These are phyloP conservation scores for Acrocephalus kingi DNA, from an alignment of 2,113 vertebrate genomes.

Conservation along the genomic window DNA sequence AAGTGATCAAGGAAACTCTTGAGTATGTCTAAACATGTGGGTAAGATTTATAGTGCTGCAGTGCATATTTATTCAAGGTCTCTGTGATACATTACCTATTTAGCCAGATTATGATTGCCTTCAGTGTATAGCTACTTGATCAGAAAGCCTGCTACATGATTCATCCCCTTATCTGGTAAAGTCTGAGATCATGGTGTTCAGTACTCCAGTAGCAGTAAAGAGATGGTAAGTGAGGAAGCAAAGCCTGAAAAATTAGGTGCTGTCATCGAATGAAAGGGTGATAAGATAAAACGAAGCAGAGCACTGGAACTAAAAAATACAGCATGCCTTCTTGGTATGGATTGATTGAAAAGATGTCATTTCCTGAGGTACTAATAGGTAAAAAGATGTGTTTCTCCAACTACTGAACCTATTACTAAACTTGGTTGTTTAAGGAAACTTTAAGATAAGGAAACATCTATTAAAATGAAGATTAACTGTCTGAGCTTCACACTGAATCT, in stretches of 20 bases:
- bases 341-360: neutral
- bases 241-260: neutral
- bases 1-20: slow-evolving; percentile 31
- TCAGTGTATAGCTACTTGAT: neutral
- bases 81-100: neutral
- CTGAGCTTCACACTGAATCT: neutral
- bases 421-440: neutral
- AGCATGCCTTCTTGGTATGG: neutral
- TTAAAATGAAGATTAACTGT: neutral
- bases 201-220: neutral
- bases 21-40: neutral
- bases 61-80: slow-evolving; percentile 9
- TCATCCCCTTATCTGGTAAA: neutral
- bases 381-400: neutral
- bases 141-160: neutral
- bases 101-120: slow-evolving; percentile 16
- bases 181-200: neutral
- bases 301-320: neutral
- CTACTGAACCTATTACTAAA: neutral
- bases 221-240: neutral
- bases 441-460: neutral
- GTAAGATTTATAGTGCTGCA: slow-evolving; percentile 36
- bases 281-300: neutral
- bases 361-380: neutral
- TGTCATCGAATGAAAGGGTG: neutral